A percentile compares a stretch with the other conserved stretches of the same genome.
Evolutionary conservation across 2,113 vertebrate species (phyloP).

Genomic region (Gymnorhina tibicen): DNA sequence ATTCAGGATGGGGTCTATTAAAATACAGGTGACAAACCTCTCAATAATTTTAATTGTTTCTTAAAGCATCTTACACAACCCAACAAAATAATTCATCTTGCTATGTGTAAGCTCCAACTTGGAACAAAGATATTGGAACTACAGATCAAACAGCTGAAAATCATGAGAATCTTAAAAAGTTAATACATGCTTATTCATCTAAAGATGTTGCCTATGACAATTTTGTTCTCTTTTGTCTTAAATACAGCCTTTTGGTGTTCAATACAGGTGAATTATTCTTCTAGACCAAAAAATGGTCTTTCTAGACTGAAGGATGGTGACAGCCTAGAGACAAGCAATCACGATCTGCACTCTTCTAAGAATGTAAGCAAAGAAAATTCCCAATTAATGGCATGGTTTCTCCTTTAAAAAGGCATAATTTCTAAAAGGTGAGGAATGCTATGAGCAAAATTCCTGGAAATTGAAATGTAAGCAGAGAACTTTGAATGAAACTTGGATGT

Average conservation of each 20-base stretch:
- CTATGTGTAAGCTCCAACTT: background rate
- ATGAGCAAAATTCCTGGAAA: conserved; percentile 2
- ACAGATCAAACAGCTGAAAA: background rate
- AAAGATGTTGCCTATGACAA: background rate
- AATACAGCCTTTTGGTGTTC: background rate
- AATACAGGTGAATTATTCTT: background rate
- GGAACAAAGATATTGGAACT: background rate
- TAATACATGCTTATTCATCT: background rate
- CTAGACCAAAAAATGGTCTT: background rate
- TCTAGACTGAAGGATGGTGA: background rate
- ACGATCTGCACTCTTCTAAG: background rate
- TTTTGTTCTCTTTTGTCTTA: background rate
- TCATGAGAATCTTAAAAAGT: background rate
- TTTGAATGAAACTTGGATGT: background rate
- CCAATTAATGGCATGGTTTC: background rate
- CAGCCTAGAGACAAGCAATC: background rate
- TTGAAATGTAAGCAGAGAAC: background rate
- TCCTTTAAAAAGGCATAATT: background rate
- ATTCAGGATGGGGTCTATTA: background rate
- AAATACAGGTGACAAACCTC: background rate
- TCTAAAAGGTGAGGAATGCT: background rate
- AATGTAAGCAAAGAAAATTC: background rate
- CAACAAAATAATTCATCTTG: background rate
- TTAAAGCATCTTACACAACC: background rate
- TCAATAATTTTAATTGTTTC: background rate